Base-by-base conservation (phyloP, 2,888 invertebrate species). In the Agonopterix heracliana region DNA sequence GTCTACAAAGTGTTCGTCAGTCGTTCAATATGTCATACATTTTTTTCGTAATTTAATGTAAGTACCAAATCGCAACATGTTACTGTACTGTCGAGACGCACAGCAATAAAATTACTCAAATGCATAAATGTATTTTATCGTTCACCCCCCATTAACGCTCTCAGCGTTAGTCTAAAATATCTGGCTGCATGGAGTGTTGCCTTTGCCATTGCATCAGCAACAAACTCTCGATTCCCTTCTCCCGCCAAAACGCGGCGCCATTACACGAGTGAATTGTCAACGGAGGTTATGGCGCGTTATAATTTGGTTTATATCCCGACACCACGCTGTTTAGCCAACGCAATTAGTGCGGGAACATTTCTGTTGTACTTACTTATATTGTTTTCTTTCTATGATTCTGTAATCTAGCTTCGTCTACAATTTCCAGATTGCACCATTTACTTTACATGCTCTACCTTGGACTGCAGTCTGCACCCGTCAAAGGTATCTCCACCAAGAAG, bases 281-380 rank as follows among this genome's bases (percentile, higher is more conserved):
- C 75, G 64, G 72, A 79, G 68, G 81, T 80, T 87, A 88, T 88
- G 88, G 82, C 61, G 86, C 88, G 88, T 78, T 77, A 80, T 83
- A 85, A 88, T 88, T 88, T 88, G 73, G 79, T 88, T 87, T 88
- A 87, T 84, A 81, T 71, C 83, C 76, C 76, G 68, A 81, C 84
- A 81, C 79, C 71, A 71, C 56, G 72, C 71, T 68, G 72, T 77
- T 77, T 77, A 77, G 70, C 57, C 65, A 64, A 65, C 67, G 68
- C 70, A 81, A 82, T 86, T 83, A 83, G 64, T 52, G 53, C 52
- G 55, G 60, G 55, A 55, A 50, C 54, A 26, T 26, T 26, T 26
- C 26, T 26, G 26, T 26, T 26, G 26, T 26, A 5, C 5, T 5
- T 26, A 5, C 5, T 5, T 26, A 26, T 26, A 26, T 5, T 26